Conservation (phyloP, 2,113 vertebrate genomes). For the Pithys albifrons region DNA sequence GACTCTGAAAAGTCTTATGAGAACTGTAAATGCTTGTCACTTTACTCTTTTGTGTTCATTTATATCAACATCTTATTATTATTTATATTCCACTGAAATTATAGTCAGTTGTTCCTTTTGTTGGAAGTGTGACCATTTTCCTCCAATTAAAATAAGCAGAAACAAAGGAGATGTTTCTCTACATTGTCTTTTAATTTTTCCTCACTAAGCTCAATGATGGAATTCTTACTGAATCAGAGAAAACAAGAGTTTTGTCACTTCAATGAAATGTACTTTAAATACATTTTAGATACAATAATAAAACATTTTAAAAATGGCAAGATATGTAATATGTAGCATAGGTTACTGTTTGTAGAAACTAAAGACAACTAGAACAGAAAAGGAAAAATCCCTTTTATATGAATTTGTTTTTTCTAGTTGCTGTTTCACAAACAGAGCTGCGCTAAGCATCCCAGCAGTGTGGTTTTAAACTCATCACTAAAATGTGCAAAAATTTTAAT, state of each 20-base stretch:
- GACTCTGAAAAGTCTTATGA: not conserved
- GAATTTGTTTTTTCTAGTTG: not conserved
- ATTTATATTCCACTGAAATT: not conserved
- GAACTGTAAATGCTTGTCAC: not conserved
- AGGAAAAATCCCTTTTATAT: not conserved
- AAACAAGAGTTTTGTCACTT: not conserved
- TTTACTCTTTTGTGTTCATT: not conserved
- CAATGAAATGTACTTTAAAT: not conserved
- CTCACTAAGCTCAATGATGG: not conserved
- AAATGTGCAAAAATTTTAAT: not conserved
- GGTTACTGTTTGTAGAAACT: not conserved
- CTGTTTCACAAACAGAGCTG: not conserved
- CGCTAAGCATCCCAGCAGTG: not conserved
- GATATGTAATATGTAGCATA: not conserved
- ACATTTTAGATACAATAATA: not conserved
- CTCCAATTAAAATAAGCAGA: not conserved
- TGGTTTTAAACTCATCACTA: not conserved
- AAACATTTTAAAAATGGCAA: not conserved
- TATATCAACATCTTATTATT: not conserved
- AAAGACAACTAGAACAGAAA: not conserved
- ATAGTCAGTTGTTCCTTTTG: not conserved
- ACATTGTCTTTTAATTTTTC: not conserved
- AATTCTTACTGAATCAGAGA: not conserved
- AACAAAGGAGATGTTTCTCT: not conserved
- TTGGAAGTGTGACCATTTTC: not conserved